Base-by-base conservation (phyloP, 2,888 invertebrate genomes). In the Busseola fusca region DNA sequence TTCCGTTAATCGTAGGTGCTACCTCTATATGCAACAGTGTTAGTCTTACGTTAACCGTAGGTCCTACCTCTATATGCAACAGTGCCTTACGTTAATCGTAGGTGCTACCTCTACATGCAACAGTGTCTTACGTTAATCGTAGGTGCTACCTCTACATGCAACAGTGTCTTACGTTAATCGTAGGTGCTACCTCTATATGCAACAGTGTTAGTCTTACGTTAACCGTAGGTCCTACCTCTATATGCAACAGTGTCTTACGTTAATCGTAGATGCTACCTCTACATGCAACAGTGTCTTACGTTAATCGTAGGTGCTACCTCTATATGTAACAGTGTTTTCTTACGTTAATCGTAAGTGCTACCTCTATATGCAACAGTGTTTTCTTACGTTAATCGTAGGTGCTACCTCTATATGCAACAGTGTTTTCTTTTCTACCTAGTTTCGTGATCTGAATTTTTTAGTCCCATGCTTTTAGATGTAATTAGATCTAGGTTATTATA, bases 401-500 rank as follows among this genome's bases (percentile, higher is more conserved):
- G 30, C 30, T 66, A 52, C 68, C 60, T 63, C 21, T 42, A 34
- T 50, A 25, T 45, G n/a, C 50, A 60, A 50, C 60, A 64, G 27
- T 71, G 56, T 60, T 78, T 72, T 45, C 48, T 77, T 59, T 60
- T 30, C 54, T 37, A 75, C 77, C 54, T 45, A 40, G 27, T 57
- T 50, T 50, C 21, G 10, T 9, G 25, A 75, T 54, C 59, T 40
- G 10, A 21, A 9, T 45, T 58, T 16, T 18, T 57, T 64, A 40
- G 10, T n/a, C 9, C 2, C 21, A 21, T 5, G 1, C n/a, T 64
- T 54, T 10, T 27, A 7, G n/a, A 30, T 45, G 3, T 66, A 6
- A 37, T 30, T 52, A 40, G 10, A 1, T 3, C 6, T 1, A 27
- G 57, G 27, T 14, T 48, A 21, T 16, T 60, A 1, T 21, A 42